Percentiles rank a stretch among this genome's conserved stretches.
phyloP scores from a whole-genome alignment of 1,140 invertebrate genomes.

The Polypedilum pembai region DNA sequence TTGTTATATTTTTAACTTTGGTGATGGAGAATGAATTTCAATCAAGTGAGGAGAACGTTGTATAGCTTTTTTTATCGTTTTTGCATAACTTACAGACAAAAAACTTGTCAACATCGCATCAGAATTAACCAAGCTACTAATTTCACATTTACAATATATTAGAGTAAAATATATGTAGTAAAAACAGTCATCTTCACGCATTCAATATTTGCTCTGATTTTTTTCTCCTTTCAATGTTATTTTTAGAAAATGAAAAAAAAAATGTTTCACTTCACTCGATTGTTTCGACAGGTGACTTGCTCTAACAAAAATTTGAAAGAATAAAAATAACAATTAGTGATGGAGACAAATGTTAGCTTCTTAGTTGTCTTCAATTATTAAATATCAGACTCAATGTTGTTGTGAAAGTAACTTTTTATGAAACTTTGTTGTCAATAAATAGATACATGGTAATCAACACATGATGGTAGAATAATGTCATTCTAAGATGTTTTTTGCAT shows the following conservation, averaged over 20 bases:
- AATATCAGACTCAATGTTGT: too few species aligned
- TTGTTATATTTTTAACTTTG: neutral
- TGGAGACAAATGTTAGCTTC: too few species aligned
- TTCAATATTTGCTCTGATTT: neutral
- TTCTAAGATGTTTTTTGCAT: too few species aligned
- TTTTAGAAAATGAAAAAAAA: neutral
- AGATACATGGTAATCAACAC: too few species aligned
- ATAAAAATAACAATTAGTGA: too few species aligned
- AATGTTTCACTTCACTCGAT: neutral
- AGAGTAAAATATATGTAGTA: neutral
- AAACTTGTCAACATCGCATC: too few species aligned
- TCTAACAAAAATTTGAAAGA: neutral
- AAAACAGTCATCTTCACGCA: neutral
- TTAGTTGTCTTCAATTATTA: too few species aligned
- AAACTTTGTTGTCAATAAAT: too few species aligned
- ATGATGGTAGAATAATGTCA: too few species aligned
- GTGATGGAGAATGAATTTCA: neutral
- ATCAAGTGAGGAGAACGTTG: neutral
- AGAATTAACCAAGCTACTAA: too few species aligned
- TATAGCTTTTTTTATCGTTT: neutral
- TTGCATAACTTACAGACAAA: too few species aligned
- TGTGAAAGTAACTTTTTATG: too few species aligned
- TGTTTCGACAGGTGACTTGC: slow-evolving; percentile 10
- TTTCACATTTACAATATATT: neutral
- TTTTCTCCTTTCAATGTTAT: neutral